phyloP scores from a whole-genome alignment of 2,888 invertebrate species.

The Conchocele bisecta region DNA sequence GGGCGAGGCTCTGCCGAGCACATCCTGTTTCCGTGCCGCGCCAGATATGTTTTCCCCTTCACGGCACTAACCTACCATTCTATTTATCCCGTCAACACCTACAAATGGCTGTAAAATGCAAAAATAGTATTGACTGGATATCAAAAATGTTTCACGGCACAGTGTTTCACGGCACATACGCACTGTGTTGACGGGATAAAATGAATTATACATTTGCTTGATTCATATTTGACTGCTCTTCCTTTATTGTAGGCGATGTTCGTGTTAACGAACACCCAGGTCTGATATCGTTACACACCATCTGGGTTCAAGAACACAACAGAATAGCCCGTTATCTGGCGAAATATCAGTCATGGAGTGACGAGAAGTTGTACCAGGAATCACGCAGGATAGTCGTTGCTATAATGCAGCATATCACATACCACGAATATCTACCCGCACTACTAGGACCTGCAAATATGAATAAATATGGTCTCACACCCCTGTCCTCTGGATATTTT shows the following conservation, averaged over 20 bases:
- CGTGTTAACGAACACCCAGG: constrained; percentile 94
- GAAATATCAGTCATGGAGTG: constrained; percentile 92
- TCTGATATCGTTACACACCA: constrained; percentile 92
- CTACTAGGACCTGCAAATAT: constrained; percentile 95
- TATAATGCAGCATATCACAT: constrained; percentile 85
- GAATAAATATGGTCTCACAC: constrained; percentile 92
- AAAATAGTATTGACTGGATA: too few species aligned
- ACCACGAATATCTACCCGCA: constrained; percentile 87
- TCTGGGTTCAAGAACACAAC: constrained; percentile 91
- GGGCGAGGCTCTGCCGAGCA: too few species aligned
- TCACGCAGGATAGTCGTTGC: constrained; percentile 89
- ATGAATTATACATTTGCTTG: too few species aligned
- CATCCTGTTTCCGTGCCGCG: too few species aligned
- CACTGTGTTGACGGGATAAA: too few species aligned
- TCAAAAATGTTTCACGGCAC: too few species aligned
- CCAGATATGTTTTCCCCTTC: too few species aligned
- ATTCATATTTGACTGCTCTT: too few species aligned
- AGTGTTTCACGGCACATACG: too few species aligned
- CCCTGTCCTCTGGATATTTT: constrained; percentile 91
- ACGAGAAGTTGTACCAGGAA: constrained; percentile 71
- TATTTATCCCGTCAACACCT: too few species aligned
- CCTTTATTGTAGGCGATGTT: constrained; percentile 90
- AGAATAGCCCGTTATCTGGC: constrained; percentile 90
- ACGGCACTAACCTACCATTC: too few species aligned
- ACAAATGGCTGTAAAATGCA: too few species aligned